Base-by-base conservation (phyloP, 2,797 vertebrate species). In the Onychomys leucogaster region DNA sequence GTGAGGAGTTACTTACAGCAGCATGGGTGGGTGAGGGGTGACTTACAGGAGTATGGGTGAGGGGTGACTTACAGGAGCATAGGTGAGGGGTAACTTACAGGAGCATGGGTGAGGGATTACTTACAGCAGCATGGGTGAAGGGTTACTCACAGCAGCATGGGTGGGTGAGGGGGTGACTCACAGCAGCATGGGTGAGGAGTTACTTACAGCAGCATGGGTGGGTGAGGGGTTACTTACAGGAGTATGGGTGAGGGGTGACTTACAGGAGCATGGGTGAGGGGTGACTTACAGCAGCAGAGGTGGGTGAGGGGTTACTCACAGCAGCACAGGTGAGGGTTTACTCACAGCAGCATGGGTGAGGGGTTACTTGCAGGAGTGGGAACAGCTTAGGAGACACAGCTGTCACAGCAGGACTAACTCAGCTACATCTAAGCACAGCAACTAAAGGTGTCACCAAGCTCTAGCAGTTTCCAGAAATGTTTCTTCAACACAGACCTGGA, bases 391-490 rank as follows among this genome's bases (percentile, higher is more conserved):
- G 83, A 67, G 61, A 49, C 19, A 67, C 59, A 23, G 57, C 84
- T 83, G 94, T 17, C 96, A 92, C 3, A 37, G 88, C 2, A 12
- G 71, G n/a, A n/a, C 52, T 92, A 97, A 97, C 95, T 2, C 25
- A 17, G 4, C 71, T 90, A 77, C 25, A 85, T 37, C 3, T 95
- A 94, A 95, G 78, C 75, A 94, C 25, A 3, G 87, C 43, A 97
- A 85, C 49, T 69, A 61, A 43, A 65, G 19, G 16, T 13, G 88
- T 65, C 83, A 5, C 29, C 94, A 82, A 63, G 63, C 11, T 94
- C 43, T 89, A 95, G 67, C 83, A 91, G 91, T 67, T 93, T 52
- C 92, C 83, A 96, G 63, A 89, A 96, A 97, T 94, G 73, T 71
- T 91, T 96, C 94, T 96, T 95, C 76, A 88, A 5, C 25, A 37